Conservation (phyloP, 2,797 vertebrate genomes). For the Arrhamphus sclerolepis region DNA sequence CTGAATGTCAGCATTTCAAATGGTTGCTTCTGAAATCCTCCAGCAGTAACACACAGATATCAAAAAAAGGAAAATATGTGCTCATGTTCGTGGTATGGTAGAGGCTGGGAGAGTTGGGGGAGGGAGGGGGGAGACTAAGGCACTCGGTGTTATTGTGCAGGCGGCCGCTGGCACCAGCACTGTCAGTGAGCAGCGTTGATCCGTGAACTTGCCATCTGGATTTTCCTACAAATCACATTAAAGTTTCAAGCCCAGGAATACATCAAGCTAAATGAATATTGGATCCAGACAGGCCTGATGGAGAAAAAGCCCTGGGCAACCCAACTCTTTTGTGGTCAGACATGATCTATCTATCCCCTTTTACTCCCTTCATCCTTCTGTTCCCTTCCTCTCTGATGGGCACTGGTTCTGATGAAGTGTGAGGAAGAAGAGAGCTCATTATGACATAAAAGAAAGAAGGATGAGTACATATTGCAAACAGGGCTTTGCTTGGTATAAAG, state of each 20-base stretch:
- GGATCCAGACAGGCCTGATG: constrained; percentile 79
- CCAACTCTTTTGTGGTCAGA: constrained; percentile 78
- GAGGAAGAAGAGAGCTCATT: constrained; percentile 20
- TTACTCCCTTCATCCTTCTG: constrained; percentile 47
- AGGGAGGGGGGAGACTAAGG: constrained; percentile 50
- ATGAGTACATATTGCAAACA: constrained; percentile 5
- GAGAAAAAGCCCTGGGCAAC: constrained; percentile 70
- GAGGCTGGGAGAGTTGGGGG: constrained; percentile 31
- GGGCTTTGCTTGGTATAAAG: constrained; percentile 4
- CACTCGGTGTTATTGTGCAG: constrained; percentile 80
- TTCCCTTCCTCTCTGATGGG: constrained; percentile 48
- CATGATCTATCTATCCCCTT: constrained; percentile 68
- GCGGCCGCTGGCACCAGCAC: constrained; percentile 78
- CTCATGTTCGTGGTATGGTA: constrained; percentile 35
- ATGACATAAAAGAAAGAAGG: constrained; percentile 13
- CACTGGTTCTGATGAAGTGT: constrained; percentile 41
- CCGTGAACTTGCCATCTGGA: constrained; percentile 87
- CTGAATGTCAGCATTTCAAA: constrained; percentile 51
- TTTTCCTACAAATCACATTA: constrained; percentile 87
- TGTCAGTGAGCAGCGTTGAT: constrained; percentile 82
- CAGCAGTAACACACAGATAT: constrained; percentile 37
- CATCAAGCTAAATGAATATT: constrained; percentile 87
- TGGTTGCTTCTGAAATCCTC: constrained; percentile 45
- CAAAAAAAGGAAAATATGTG: constrained; percentile 22
- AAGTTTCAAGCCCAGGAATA: constrained; percentile 85